Evolutionary conservation across 2,888 invertebrate species (phyloP).

Genomic region (Galerucella calmariensis): DNA sequence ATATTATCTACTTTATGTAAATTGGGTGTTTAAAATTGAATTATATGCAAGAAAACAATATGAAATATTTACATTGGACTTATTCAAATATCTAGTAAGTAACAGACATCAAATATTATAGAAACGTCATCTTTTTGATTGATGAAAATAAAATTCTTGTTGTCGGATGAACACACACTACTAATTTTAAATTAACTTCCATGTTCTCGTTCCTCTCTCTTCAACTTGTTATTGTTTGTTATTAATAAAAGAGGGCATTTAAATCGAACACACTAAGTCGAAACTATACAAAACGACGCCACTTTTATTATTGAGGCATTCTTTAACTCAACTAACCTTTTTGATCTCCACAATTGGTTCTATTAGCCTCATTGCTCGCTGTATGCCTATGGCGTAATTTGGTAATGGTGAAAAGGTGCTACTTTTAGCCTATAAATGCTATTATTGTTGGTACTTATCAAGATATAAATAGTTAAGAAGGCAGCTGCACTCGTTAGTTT

Average conservation of each 20-base stretch:
- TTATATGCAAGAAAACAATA: too few relatives aligned
- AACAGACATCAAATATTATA: neutral
- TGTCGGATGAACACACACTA: neutral
- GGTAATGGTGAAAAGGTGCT: constrained; percentile 46
- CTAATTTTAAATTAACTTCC: constrained; percentile 21
- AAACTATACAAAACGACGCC: constrained; percentile 52
- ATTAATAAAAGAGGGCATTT: constrained; percentile 31
- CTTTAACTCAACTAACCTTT: constrained; percentile 58
- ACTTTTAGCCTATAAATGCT: constrained; percentile 36
- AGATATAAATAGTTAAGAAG: constrained; percentile 33
- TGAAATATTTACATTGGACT: neutral
- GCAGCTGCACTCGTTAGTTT: constrained; percentile 30
- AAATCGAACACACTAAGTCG: constrained; percentile 39
- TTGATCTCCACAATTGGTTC: constrained; percentile 56
- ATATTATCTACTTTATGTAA: too few relatives aligned
- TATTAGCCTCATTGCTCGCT: constrained; percentile 48
- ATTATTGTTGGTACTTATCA: constrained; percentile 29
- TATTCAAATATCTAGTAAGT: neutral
- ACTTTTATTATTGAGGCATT: constrained; percentile 61
- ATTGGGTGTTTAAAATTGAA: too few relatives aligned
- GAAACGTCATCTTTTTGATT: neutral
- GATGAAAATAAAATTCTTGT: neutral
- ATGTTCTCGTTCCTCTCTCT: constrained; percentile 22
- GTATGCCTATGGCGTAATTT: constrained; percentile 51
- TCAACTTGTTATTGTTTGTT: constrained; percentile 27